phyloP scores from a whole-genome alignment of 2,888 invertebrate genomes.

The Zonitis immaculata region DNA sequence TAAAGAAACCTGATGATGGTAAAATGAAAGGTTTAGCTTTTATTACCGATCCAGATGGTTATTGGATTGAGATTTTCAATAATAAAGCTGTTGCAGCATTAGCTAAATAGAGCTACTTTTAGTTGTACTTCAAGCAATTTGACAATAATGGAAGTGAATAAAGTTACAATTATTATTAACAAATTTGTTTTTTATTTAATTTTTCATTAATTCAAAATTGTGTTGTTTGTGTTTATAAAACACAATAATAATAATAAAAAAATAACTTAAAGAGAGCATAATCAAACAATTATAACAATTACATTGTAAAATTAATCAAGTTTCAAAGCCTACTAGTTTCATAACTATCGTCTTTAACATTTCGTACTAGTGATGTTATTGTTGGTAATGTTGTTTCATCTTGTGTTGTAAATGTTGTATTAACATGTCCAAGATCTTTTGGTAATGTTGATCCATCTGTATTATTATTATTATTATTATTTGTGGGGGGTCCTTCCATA shows the following conservation, averaged over 20 bases:
- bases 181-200: not conserved
- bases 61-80: conserved; percentile 75
- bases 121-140: no score
- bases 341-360: conserved; percentile 27
- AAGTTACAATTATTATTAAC: no score
- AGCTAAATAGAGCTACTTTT: not conserved
- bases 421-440: conserved; percentile 43
- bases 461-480: conserved; percentile 46
- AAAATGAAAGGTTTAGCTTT: conserved; percentile 94
- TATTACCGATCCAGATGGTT: conserved; percentile 93
- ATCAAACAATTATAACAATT: not conserved
- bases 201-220: not conserved
- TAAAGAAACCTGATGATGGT: conserved; percentile 86
- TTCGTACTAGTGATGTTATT: conserved; percentile 36
- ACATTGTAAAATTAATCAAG: not conserved
- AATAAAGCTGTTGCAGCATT: no score
- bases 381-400: conserved; percentile 42
- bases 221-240: not conserved
- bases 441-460: conserved; percentile 13
- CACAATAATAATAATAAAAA: not conserved
- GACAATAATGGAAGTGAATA: not conserved
- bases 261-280: not conserved
- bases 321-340: conserved; percentile 34
- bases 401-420: conserved; percentile 40
- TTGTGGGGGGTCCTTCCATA: conserved; percentile 60